phyloP scores from a whole-genome alignment of 2,797 vertebrate species.

The Furcifer pardalis region DNA sequence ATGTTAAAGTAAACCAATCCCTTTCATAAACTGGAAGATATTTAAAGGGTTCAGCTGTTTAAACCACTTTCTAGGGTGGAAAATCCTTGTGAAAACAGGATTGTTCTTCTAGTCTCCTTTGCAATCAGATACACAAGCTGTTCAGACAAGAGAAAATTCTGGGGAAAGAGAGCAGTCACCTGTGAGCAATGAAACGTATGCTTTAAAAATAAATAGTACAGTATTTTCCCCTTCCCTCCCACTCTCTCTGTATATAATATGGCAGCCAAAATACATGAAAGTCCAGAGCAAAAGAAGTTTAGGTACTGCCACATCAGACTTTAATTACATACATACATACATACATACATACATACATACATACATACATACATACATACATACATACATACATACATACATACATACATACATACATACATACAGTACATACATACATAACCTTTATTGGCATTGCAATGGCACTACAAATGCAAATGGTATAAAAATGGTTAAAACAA shows the following conservation, averaged over 20 bases:
- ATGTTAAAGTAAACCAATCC: constrained; percentile 73
- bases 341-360: too few species aligned
- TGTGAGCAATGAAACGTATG: constrained; percentile 48
- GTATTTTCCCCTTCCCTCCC: constrained; percentile 12
- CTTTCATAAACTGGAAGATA: constrained; percentile 67
- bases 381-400: too few species aligned
- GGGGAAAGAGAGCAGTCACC: constrained; percentile 48
- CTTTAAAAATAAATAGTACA: constrained; percentile 33
- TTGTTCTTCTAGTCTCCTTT: constrained; percentile 55
- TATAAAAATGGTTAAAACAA: too few species aligned
- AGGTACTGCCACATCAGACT: not conserved
- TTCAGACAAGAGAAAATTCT: constrained; percentile 51
- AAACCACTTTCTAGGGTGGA: constrained; percentile 44
- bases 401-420: too few species aligned
- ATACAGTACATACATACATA: too few species aligned
- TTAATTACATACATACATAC: too few species aligned
- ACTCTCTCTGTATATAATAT: too few species aligned
- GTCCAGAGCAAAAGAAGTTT: constrained; percentile 7
- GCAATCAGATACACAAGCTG: constrained; percentile 24
- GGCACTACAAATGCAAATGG: too few species aligned
- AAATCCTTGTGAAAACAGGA: constrained; percentile 40
- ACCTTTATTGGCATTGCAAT: too few species aligned
- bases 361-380: too few species aligned
- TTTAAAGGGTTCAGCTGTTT: constrained; percentile 70
- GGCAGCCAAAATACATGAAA: constrained; percentile 39